A percentile compares a stretch with the other conserved stretches of the same genome.
These are phyloP conservation scores for Aporrectodea caliginosa DNA, from an alignment of 1,140 invertebrate genomes.

Conservation along the genomic window DNA sequence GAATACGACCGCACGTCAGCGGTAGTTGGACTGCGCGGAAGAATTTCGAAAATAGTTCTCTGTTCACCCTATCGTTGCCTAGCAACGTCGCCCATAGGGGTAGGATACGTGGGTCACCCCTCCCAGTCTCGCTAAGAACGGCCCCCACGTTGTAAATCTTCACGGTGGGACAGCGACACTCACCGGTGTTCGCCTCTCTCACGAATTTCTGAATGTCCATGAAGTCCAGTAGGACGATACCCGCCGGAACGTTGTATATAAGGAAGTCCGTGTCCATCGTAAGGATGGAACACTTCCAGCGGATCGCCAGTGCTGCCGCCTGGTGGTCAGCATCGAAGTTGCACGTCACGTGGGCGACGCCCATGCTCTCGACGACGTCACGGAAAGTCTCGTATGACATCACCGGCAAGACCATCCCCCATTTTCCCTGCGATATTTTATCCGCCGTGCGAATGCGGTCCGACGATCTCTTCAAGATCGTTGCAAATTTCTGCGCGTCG, in stretches of 20 bases:
- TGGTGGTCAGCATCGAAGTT: constrained; percentile 83
- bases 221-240: constrained; percentile 73
- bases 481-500: constrained; percentile 71
- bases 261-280: constrained; percentile 90
- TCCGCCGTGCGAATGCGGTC: constrained; percentile 61
- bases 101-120: not conserved
- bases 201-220: constrained; percentile 58
- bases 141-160: not conserved
- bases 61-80: constrained; percentile 5
- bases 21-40: not conserved
- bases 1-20: constrained; percentile 1
- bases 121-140: constrained; percentile 23
- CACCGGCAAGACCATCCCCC: constrained; percentile 48
- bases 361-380: constrained; percentile 63
- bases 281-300: constrained; percentile 74
- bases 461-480: constrained; percentile 63
- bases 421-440: constrained; percentile 38
- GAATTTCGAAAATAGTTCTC: not conserved
- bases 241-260: constrained; percentile 68
- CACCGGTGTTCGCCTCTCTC: constrained; percentile 25
- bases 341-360: constrained; percentile 66
- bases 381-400: constrained; percentile 69
- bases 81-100: constrained; percentile 8
- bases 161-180: not conserved
- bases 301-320: constrained; percentile 71